Conservation (phyloP, 2,888 invertebrate species). For the Prenolepis imparis region DNA sequence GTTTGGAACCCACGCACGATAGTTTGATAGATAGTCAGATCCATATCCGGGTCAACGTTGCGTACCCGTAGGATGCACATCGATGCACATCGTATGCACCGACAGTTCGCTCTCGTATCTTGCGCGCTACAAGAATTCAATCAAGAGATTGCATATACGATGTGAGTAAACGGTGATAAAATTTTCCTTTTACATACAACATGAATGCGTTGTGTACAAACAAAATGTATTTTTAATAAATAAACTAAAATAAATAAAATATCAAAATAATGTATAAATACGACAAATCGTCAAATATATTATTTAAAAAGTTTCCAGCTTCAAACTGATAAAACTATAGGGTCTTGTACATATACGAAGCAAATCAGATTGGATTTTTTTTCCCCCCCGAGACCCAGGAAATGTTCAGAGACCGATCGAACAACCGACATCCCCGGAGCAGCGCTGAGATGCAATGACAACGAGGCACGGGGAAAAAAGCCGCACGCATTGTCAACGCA, state of each 20-base stretch:
- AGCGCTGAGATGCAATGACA: slow-evolving; percentile 13
- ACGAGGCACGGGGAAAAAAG: slow-evolving; percentile 63
- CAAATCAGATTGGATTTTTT: neutral
- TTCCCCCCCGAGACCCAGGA: neutral
- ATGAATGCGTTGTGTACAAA: neutral
- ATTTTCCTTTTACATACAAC: slow-evolving; percentile 13
- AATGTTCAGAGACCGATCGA: slow-evolving; percentile 6
- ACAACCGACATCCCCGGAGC: slow-evolving; percentile 19
- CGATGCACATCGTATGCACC: slow-evolving; percentile 75
- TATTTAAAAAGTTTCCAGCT: neutral
- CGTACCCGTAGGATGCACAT: slow-evolving; percentile 71
- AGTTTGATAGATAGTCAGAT: slow-evolving; percentile 71
- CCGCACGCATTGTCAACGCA: slow-evolving; percentile 72
- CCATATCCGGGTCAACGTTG: slow-evolving; percentile 78
- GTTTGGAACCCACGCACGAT: slow-evolving; percentile 64
- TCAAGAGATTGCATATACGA: slow-evolving; percentile 33
- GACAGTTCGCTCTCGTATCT: slow-evolving; percentile 59
- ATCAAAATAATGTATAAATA: neutral
- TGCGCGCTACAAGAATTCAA: slow-evolving; percentile 41
- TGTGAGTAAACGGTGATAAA: slow-evolving; percentile 31
- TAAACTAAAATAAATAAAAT: slow-evolving; percentile 2
- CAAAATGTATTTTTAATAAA: neutral
- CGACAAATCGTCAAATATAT: neutral
- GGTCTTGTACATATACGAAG: neutral
- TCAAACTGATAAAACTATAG: neutral